Evolutionary conservation across 1,140 invertebrate genomes (phyloP), one percentile per base, ranked within the genome.

Genomic region (Drosophila tropicalis): DNA sequence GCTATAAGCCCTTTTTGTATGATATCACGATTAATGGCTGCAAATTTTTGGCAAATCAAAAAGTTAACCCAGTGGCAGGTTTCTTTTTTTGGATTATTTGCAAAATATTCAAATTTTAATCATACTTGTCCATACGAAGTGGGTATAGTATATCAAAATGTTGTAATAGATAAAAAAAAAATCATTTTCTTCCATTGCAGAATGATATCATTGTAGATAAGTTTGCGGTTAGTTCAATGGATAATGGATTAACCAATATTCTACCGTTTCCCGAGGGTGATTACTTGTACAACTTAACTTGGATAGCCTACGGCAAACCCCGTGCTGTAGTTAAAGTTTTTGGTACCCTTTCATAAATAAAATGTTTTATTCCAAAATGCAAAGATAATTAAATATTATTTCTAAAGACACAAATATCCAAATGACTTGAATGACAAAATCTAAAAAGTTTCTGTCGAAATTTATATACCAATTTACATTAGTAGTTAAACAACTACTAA

Each of bases 1-100:
- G 61, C 17, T 63, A 51, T 22, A 63, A 63, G 12, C 61, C 61
- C n/a, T 63, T 63, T 63, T 41, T 63, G 3, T 63, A 63, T 32
- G 25, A 63, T 29, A 9, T 51, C 2, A 63, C 41, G 2, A 13
- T 51, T 5, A 41, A 63, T 32, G 61, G 15, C 29, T 63, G 61
- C 7, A 63, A 63, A 63, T 51, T 63, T 7, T n/a, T 32, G 13
- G 2, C 12, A 7, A 25, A 15, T 6, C 19, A 15, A 47, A 63
- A 51, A 22, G 7, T 2, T 9, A 15, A 29, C 40, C 61, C 61
- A 19, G 61, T 63, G 10, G 19, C 19, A 13, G 13, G 12, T 15
- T 63, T 7, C 25, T 41, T 51, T 13, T 13, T 34, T 13, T 29
- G 25, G 39, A 4, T 6, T 41, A 4, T 1, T 63, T 44, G 6